These are phyloP conservation scores for Cyprinodon tularosa DNA, from an alignment of 2,113 vertebrate species.

Conservation along the genomic window DNA sequence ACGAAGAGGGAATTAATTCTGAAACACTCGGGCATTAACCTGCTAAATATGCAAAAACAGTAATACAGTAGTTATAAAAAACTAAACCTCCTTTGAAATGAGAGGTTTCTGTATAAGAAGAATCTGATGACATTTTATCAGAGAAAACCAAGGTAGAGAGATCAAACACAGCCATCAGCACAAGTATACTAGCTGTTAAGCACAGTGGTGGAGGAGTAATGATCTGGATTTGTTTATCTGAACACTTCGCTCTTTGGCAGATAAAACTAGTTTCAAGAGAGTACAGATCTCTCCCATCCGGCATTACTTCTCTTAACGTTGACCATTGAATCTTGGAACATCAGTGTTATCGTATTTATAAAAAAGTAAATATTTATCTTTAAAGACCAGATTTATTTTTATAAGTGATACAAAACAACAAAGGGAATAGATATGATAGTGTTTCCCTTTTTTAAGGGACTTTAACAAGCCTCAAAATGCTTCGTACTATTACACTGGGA, in stretches of 20 bases:
- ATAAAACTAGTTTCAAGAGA: too few relatives aligned
- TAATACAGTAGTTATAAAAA: background rate
- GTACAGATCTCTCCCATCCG: too few relatives aligned
- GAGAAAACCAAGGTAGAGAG: background rate
- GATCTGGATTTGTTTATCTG: background rate
- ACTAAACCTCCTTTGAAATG: background rate
- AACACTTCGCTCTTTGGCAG: too few relatives aligned
- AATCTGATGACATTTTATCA: background rate
- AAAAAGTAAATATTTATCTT: background rate
- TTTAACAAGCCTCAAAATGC: background rate
- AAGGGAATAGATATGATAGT: slow-evolving; percentile 6
- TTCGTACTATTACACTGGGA: slow-evolving; percentile 5
- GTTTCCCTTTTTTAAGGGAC: slow-evolving; percentile 9
- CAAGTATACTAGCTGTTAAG: background rate
- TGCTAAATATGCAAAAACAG: background rate
- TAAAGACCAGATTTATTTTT: background rate
- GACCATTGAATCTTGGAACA: background rate
- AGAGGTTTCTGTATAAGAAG: background rate
- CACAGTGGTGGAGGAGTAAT: background rate
- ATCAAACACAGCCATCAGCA: background rate
- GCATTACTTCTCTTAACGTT: background rate
- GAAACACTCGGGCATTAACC: too few relatives aligned
- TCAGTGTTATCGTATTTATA: background rate
- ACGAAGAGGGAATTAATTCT: too few relatives aligned
- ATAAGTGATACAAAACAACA: slow-evolving; percentile 2